Percentiles rank a stretch among this genome's conserved stretches.
phyloP scores from a whole-genome alignment of 1,140 invertebrate species.

The Pseudomyrmex sp. region DNA sequence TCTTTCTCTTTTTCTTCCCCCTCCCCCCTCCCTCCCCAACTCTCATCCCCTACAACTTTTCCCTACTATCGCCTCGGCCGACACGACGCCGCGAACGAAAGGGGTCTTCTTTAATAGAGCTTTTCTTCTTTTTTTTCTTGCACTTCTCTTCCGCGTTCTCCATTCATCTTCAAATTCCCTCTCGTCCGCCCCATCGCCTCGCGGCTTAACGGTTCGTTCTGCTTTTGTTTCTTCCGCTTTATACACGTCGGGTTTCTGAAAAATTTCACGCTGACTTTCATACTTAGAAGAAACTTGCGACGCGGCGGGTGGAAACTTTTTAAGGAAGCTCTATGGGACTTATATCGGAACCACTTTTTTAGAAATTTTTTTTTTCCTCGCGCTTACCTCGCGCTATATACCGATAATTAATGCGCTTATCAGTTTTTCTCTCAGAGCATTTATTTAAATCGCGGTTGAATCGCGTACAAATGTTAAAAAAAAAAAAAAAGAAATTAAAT shows the following conservation, averaged over 20 bases:
- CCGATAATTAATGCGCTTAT: constrained; percentile 35
- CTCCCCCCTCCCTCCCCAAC: neutral
- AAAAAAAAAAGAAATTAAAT: constrained; percentile 23
- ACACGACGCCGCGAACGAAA: constrained; percentile 45
- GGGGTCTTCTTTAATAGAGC: constrained; percentile 53
- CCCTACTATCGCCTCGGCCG: neutral
- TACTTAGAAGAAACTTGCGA: constrained; percentile 51
- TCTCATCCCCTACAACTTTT: constrained; percentile 6
- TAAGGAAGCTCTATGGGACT: constrained; percentile 33
- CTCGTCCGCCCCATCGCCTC: constrained; percentile 6
- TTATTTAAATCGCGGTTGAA: neutral
- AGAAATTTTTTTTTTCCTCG: constrained; percentile 22
- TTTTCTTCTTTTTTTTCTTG: constrained; percentile 46
- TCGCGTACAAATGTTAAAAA: neutral
- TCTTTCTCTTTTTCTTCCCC: neutral
- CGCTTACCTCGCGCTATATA: constrained; percentile 18
- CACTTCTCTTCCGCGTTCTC: constrained; percentile 55
- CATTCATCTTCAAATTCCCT: constrained; percentile 59
- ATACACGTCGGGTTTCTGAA: constrained; percentile 46
- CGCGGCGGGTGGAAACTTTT: constrained; percentile 29
- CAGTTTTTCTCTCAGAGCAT: neutral
- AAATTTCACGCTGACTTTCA: constrained; percentile 61
- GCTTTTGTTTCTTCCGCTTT: constrained; percentile 65
- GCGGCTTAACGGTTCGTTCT: constrained; percentile 62
- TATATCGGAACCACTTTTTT: constrained; percentile 16